Conservation (phyloP, 2,888 invertebrate species). For the Notocelia uddmanniana region DNA sequence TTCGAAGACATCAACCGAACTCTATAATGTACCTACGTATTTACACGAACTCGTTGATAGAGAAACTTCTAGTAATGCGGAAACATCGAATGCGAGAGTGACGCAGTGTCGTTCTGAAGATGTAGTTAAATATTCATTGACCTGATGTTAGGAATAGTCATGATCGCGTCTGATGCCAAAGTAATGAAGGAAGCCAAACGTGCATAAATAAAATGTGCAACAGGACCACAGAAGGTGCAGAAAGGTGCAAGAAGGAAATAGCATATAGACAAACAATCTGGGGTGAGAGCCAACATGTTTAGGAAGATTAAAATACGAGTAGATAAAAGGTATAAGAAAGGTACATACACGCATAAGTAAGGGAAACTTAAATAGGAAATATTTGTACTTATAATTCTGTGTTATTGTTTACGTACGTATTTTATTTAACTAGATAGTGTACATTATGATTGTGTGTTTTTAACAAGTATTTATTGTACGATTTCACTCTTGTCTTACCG, state of each 20-base stretch:
- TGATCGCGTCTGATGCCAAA: conserved; percentile 64
- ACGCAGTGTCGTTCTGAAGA: conserved; percentile 71
- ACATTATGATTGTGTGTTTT: conserved; percentile 73
- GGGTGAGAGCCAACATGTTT: conserved; percentile 32
- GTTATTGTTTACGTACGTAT: conserved; percentile 69
- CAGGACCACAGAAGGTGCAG: conserved; percentile 76
- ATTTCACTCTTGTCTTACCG: conserved; percentile 78
- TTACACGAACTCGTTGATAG: conserved; percentile 69
- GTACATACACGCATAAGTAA: conserved; percentile 54
- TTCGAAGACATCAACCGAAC: conserved; percentile 58
- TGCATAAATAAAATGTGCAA: conserved; percentile 74
- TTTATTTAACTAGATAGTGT: conserved; percentile 77
- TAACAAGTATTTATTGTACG: conserved; percentile 83
- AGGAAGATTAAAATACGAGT: conserved; percentile 32
- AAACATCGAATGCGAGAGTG: conserved; percentile 77
- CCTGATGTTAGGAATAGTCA: conserved; percentile 62
- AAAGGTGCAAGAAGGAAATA: conserved; percentile 56
- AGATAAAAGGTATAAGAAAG: conserved; percentile 41
- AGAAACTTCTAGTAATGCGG: conserved; percentile 67
- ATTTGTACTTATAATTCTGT: conserved; percentile 57
- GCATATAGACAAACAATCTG: conserved; percentile 39
- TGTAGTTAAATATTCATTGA: conserved; percentile 68
- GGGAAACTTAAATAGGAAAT: conserved; percentile 75
- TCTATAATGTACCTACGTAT: conserved; percentile 64
- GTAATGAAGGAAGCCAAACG: conserved; percentile 70